These are phyloP conservation scores for Drosophila ironensis DNA, from an alignment of 1,140 invertebrate species.

Conservation along the genomic window DNA sequence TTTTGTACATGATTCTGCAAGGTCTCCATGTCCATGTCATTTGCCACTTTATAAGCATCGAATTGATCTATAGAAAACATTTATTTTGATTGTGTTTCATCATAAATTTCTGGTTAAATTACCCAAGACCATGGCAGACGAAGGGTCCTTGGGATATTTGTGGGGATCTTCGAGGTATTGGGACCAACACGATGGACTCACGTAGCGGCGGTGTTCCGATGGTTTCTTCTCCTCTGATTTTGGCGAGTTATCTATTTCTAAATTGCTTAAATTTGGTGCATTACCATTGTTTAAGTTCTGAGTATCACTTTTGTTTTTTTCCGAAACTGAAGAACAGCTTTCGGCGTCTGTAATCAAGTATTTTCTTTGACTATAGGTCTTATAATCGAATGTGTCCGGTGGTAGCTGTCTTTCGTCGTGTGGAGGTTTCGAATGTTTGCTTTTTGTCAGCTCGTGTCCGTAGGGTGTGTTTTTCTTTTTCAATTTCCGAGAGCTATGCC, in stretches of 20 bases:
- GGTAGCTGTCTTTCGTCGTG: conserved; percentile 32
- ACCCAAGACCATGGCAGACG: conserved; percentile 18
- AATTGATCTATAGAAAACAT: conserved; percentile 17
- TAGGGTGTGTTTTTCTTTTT: conserved; percentile 27
- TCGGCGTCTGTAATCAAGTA: conserved; percentile 8
- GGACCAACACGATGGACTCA: conserved; percentile 21
- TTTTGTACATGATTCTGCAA: conserved; percentile 28
- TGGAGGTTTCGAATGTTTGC: conserved; percentile 16
- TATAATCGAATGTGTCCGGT: conserved; percentile 37
- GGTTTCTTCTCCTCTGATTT: background rate
- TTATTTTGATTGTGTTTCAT: background rate
- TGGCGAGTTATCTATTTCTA: conserved; percentile 7
- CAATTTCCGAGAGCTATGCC: conserved; percentile 19
- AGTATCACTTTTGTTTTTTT: conserved; percentile 14
- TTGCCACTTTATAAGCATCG: conserved; percentile 31
- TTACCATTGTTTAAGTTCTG: conserved; percentile 1
- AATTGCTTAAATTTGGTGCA: conserved; percentile 17
- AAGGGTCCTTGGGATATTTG: conserved; percentile 12
- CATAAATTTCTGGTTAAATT: background rate
- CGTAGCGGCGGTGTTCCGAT: background rate
- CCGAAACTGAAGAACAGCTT: background rate
- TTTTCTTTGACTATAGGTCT: conserved; percentile 25
- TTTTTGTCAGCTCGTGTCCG: conserved; percentile 7
- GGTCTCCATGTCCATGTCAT: conserved; percentile 33
- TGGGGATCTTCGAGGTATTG: conserved; percentile 23